Evolutionary conservation across 1,140 invertebrate species (phyloP).

Genomic region (Heterodera carotae): DNA sequence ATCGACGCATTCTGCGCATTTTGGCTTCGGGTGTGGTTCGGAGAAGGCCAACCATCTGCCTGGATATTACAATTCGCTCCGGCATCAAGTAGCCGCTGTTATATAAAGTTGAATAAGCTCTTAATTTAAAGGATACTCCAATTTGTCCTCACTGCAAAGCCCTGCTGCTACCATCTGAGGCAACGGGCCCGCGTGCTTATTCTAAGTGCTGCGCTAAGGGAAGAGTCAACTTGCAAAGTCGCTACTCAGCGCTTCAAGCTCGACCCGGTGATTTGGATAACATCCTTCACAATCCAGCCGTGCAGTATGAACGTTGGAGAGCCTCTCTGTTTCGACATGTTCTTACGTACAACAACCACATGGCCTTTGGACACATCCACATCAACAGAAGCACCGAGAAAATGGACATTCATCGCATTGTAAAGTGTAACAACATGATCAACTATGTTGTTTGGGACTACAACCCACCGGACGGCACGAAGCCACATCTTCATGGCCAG

Average conservation of each 20-base stretch:
- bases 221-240: neutral
- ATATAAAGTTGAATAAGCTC: neutral
- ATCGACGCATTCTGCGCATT: neutral
- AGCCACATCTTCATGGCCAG: neutral
- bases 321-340: neutral
- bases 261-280: neutral
- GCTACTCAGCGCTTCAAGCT: neutral
- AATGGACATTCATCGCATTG: neutral
- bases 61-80: neutral
- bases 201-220: conserved; percentile 7
- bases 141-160: neutral
- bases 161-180: neutral
- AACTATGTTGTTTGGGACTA: neutral
- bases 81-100: neutral
- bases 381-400: neutral
- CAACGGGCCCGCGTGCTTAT: neutral
- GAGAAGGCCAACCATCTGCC: neutral
- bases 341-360: neutral
- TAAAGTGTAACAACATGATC: neutral
- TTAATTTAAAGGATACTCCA: neutral
- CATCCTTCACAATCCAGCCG: neutral
- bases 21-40: neutral
- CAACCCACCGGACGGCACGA: neutral
- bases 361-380: neutral
- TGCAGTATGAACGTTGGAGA: neutral